Base-by-base conservation (phyloP, 2,888 invertebrate species). In the Ashinkailepas kermadecensis region DNA sequence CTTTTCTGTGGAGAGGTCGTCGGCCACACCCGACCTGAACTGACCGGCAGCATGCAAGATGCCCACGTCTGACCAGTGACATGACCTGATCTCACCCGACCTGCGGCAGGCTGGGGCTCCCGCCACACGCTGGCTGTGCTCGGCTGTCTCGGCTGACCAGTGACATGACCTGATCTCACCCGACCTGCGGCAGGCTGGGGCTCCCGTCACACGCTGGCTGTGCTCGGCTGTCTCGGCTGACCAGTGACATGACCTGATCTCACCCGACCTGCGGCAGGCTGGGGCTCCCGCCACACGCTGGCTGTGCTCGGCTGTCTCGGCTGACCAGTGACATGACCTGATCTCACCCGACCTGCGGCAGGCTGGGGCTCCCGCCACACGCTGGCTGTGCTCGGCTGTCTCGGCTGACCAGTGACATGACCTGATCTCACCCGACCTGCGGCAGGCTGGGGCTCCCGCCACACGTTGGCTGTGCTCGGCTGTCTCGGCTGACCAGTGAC, bases 381-480 rank as follows among this genome's bases (percentile, higher is more conserved):
- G n/a, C 82, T 83, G 67, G 82, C 81, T 39, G 78, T 83, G 57
- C 80, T 83, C 74, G 83, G 83, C 23, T 82, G 82, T 59, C 25
- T 83, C 57, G 83, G 83, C 80, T 82, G n/a, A n/a, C n/a, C n/a
- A n/a, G n/a, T n/a, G n/a, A 23, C 67, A n/a, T 74, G 54, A 74
- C 74, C 54, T 74, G 54, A 39, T 39, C 74, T 74, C 18, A 74
- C 15, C 54, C 9, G 18, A 21, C 74, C 57, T 56, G 58, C 23
- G 18, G 23, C 79, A 79, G 79, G 81, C n/a, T 83, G 83, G 83
- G 82, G 83, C 15, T 23, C 65, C 21, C 81, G 83, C 7, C 82
- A 83, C 81, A 82, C 83, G n/a, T 81, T 83, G 67, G 82, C 81
- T 39, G 78, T 83, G 57, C 80, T 83, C 74, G 83, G 83, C 23